A percentile compares a stretch with the other conserved stretches of the same genome.
phyloP scores from a whole-genome alignment of 2,888 invertebrate species.

The Metalampra italica region DNA sequence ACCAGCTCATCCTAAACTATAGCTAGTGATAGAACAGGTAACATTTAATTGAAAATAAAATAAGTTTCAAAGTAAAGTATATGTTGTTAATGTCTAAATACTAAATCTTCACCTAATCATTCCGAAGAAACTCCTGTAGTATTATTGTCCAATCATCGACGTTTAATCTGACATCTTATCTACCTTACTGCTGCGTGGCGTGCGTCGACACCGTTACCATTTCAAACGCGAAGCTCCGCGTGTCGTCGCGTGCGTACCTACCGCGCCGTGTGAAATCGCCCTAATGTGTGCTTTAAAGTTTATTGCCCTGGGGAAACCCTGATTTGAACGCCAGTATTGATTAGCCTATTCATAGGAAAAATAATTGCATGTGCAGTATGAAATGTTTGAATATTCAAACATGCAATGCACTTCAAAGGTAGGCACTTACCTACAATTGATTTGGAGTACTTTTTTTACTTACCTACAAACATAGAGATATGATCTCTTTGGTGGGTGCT shows the following conservation, averaged over 20 bases:
- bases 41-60: no score
- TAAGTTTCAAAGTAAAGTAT: no score
- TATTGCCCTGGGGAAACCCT: conserved; percentile 46
- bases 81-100: no score
- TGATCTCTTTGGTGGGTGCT: no score
- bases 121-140: no score
- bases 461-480: no score
- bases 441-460: background rate
- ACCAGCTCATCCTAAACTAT: no score
- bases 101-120: no score
- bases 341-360: conserved; percentile 29
- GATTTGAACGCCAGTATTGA: conserved; percentile 44
- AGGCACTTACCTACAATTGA: no score
- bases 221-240: background rate
- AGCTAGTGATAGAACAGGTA: no score
- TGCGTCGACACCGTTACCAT: background rate
- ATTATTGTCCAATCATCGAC: background rate
- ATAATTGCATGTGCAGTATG: conserved; percentile 1
- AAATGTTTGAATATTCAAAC: background rate
- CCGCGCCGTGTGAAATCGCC: background rate
- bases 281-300: conserved; percentile 21
- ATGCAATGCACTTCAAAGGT: conserved; percentile 12
- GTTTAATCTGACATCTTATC: background rate
- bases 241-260: background rate
- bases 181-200: conserved; percentile 2